Percentiles rank a stretch among this genome's conserved stretches.
These are phyloP conservation scores for Gonioctena quinquepunctata DNA, from an alignment of 1,140 invertebrate species.

Conservation along the genomic window DNA sequence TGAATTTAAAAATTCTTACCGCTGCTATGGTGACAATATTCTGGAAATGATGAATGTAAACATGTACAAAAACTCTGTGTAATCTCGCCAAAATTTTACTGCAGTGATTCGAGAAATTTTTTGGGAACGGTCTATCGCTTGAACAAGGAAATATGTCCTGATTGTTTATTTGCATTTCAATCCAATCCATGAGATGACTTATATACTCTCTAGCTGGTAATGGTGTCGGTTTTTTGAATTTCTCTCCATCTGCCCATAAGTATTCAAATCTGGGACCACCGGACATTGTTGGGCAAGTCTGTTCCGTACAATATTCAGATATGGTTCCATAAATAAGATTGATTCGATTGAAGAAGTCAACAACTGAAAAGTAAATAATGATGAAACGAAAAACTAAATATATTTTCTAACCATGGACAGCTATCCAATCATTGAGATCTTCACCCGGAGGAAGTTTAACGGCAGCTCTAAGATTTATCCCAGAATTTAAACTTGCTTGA, in stretches of 20 bases:
- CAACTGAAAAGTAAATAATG: slow-evolving; percentile 66
- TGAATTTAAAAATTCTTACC: slow-evolving; percentile 62
- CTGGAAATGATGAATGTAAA: slow-evolving; percentile 98
- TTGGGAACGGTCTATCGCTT: slow-evolving; percentile 87
- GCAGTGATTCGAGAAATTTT: slow-evolving; percentile 77
- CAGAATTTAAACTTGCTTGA: slow-evolving; percentile 91
- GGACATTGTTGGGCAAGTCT: slow-evolving; percentile 89
- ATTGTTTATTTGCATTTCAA: slow-evolving; percentile 91
- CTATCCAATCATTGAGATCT: slow-evolving; percentile 92
- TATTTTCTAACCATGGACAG: slow-evolving; percentile 79
- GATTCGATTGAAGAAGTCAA: slow-evolving; percentile 95
- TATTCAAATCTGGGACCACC: slow-evolving; percentile 90
- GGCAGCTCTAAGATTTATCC: slow-evolving; percentile 84
- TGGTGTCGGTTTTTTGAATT: slow-evolving; percentile 84
- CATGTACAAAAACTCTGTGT: slow-evolving; percentile 94
- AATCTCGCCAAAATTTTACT: slow-evolving; percentile 89
- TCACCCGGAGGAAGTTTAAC: slow-evolving; percentile 87
- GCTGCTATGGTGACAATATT: slow-evolving; percentile 85
- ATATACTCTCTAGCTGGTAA: slow-evolving; percentile 89
- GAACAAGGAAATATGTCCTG: slow-evolving; percentile 62
- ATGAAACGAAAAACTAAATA: not conserved
- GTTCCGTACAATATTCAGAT: slow-evolving; percentile 83
- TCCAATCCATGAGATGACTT: slow-evolving; percentile 90
- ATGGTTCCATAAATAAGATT: slow-evolving; percentile 93
- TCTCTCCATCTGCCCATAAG: slow-evolving; percentile 87